Evolutionary conservation across 2,888 invertebrate species (phyloP).

Genomic region (Oxycera nigricornis): DNA sequence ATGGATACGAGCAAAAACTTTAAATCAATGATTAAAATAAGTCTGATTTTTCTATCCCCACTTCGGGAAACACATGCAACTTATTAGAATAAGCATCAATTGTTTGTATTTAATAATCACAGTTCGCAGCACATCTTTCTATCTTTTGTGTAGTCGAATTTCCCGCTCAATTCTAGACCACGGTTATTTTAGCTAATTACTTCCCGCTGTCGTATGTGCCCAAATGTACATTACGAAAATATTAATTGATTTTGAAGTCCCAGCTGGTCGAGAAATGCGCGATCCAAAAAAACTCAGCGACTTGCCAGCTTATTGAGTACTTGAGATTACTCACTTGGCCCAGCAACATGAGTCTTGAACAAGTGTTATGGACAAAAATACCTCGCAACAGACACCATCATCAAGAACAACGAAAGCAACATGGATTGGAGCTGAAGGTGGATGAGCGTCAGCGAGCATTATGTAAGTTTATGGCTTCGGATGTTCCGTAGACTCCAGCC

Average conservation of each 20-base stretch:
- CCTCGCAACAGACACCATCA: not conserved
- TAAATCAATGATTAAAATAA: too few relatives aligned
- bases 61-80: too few relatives aligned
- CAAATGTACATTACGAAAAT: not conserved
- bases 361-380: slow-evolving; percentile 2
- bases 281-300: not conserved
- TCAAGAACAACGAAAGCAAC: not conserved
- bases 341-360: not conserved
- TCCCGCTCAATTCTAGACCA: too few relatives aligned
- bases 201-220: not conserved
- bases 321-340: not conserved
- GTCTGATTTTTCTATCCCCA: too few relatives aligned
- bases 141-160: too few relatives aligned
- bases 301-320: not conserved
- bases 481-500: not conserved
- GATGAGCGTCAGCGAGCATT: not conserved
- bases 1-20: too few relatives aligned
- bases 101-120: too few relatives aligned
- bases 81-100: too few relatives aligned
- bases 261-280: not conserved
- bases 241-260: not conserved
- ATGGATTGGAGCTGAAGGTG: not conserved
- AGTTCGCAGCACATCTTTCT: too few relatives aligned
- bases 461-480: not conserved
- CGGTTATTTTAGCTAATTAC: too few relatives aligned